Evolutionary conservation across 2,888 invertebrate genomes (phyloP).

Genomic region (Taphrorychus bicolor): DNA sequence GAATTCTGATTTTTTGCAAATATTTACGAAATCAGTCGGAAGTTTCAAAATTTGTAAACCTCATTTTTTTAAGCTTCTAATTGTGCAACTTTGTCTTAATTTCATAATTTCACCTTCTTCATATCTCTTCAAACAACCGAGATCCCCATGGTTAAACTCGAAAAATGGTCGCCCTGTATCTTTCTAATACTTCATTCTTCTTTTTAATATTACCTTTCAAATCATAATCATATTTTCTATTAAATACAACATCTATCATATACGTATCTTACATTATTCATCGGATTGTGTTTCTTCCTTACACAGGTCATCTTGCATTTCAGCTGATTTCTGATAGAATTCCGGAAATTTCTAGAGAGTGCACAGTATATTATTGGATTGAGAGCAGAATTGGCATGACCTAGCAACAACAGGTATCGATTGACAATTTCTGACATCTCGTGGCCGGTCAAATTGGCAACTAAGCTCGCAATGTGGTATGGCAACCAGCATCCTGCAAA

Average conservation of each 20-base stretch:
- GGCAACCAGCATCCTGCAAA: slow-evolving; percentile 83
- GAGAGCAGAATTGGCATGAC: slow-evolving; percentile 78
- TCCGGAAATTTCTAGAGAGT: slow-evolving; percentile 76
- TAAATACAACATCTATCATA: no score
- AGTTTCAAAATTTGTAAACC: not conserved
- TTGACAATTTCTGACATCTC: slow-evolving; percentile 46
- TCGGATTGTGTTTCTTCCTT: slow-evolving; percentile 37
- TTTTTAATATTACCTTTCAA: no score
- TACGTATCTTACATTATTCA: slow-evolving; percentile 43
- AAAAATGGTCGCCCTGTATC: no score
- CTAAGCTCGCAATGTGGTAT: slow-evolving; percentile 72
- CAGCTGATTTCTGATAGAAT: slow-evolving; percentile 68
- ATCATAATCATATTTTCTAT: no score
- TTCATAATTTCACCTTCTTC: not conserved
- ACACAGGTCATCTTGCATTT: slow-evolving; percentile 49
- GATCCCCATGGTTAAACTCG: no score
- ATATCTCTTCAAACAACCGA: no score
- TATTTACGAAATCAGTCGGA: no score
- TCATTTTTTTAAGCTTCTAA: not conserved
- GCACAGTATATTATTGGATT: slow-evolving; percentile 80
- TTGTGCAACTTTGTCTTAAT: not conserved
- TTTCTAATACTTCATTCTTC: no score
- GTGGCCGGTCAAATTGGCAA: slow-evolving; percentile 66
- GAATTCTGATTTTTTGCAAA: no score
- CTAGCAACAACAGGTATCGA: slow-evolving; percentile 72